Evolutionary conservation across 2,113 vertebrate species (phyloP).

Genomic region (Neolamprologus tretocephalus): DNA sequence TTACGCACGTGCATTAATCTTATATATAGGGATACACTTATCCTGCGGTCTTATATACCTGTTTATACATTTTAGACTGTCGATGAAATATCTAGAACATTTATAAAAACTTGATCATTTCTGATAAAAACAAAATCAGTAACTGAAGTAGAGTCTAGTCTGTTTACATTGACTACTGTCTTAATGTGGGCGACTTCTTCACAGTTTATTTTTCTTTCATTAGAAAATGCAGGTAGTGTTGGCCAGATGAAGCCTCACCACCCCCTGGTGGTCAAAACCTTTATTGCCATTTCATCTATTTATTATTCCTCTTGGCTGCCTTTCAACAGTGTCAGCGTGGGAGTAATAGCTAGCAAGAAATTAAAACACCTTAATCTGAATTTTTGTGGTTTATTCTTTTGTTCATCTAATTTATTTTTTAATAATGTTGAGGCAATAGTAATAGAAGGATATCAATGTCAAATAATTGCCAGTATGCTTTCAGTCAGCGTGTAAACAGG

Average conservation of each 20-base stretch:
- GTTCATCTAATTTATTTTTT: not conserved
- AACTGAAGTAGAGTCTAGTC: not conserved
- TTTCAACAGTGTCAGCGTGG: not conserved
- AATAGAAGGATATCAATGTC: not conserved
- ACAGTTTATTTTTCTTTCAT: not conserved
- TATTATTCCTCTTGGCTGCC: not conserved
- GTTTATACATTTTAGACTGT: not conserved
- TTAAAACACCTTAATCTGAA: not conserved
- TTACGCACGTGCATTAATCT: not conserved
- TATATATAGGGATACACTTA: not conserved
- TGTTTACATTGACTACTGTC: not conserved
- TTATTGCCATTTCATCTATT: not conserved
- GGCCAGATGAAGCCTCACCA: not conserved
- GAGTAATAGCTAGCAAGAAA: not conserved
- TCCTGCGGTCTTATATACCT: not conserved
- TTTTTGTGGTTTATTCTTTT: not conserved
- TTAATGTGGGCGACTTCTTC: not conserved
- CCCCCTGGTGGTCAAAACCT: not conserved
- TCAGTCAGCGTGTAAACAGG: not conserved
- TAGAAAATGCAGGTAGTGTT: not conserved
- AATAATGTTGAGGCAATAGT: not conserved
- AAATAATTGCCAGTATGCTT: not conserved
- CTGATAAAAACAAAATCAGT: not conserved
- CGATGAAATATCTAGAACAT: not conserved
- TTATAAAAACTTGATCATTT: not conserved